Percentiles rank a stretch among this genome's conserved stretches.
Evolutionary conservation across 2,888 invertebrate genomes (phyloP).

Genomic region (Scaptomyza reducta): DNA sequence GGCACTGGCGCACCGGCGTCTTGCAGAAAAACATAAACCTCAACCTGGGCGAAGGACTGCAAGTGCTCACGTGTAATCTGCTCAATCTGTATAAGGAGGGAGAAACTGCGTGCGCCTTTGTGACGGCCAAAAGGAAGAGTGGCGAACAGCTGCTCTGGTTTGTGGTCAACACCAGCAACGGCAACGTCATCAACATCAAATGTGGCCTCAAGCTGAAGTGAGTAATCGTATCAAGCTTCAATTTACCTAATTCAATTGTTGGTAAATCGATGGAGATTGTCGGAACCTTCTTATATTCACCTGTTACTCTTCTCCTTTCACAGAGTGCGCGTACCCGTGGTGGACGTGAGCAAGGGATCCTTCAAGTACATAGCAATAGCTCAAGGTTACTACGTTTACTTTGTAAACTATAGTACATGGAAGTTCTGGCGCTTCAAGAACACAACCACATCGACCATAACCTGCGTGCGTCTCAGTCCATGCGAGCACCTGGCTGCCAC

Average conservation of each 20-base stretch:
- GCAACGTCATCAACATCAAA: slow-evolving; percentile 32
- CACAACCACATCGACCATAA: slow-evolving; percentile 82
- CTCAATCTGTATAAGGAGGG: slow-evolving; percentile 69
- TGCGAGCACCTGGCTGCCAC: slow-evolving; percentile 87
- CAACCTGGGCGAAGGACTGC: slow-evolving; percentile 6
- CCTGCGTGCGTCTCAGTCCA: slow-evolving; percentile 89
- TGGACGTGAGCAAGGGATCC: slow-evolving; percentile 70
- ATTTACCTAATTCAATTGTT: background rate
- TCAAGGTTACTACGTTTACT: slow-evolving; percentile 67
- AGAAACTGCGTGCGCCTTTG: slow-evolving; percentile 73
- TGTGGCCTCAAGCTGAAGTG: slow-evolving; percentile 62
- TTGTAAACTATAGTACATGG: slow-evolving; percentile 79
- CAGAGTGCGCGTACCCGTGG: slow-evolving; percentile 59
- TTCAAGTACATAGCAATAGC: slow-evolving; percentile 75
- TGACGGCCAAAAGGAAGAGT: slow-evolving; percentile 53
- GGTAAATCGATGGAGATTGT: background rate
- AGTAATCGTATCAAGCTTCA: slow-evolving; percentile 30
- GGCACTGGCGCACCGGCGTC: slow-evolving; percentile 87
- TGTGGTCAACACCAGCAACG: slow-evolving; percentile 72
- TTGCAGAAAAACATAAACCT: slow-evolving; percentile 75
- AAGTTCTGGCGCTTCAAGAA: slow-evolving; percentile 58
- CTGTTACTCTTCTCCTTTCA: slow-evolving; percentile 27
- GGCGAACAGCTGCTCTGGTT: slow-evolving; percentile 47
- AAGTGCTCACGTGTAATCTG: slow-evolving; percentile 72
- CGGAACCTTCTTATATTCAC: background rate